Base-by-base conservation (phyloP, 2,888 invertebrate genomes). In the Cerastis rubricosa region DNA sequence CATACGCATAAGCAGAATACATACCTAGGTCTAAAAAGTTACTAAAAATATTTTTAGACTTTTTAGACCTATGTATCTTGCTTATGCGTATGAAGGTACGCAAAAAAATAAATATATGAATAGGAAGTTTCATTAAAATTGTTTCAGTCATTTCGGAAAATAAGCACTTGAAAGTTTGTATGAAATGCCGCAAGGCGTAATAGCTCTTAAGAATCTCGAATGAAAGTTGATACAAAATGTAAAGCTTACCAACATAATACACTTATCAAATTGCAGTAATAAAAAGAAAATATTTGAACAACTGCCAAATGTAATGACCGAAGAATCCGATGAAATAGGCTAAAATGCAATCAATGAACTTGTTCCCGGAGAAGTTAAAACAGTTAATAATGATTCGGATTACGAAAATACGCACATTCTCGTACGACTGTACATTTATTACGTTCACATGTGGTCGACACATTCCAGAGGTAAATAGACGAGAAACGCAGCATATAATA, bases 381-480 rank as follows among this genome's bases (percentile, higher is more conserved):
- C 14, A 11, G 54, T 47, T 43, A 81, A 61, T 64, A 63, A 71
- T 69, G 22, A 71, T 61, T 83, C 43, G 7, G 19, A 43, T 70
- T 71, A 78, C 71, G 51, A 66, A 29, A 78, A 59, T 70, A 74
- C 63, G 47, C 25, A 74, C 65, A 64, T 71, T 85, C 57, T 71
- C 43, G n/a, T n/a, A n/a, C 35, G 51, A 63, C 64, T n/a, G 59
- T 61, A 68, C 29, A 71, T 61, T 51, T 61, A 68, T 66, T 59
- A 9, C 54, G 47, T 14, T 66, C 40, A 69, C 74, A 85, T 71
- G 83, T 78, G 59, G 25, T 66, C 19, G n/a, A 35, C 49, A 71
- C 29, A 78, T 78, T 83, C 68, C 70, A 1, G 43, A 49, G 61
- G 45, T 78, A 43, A 71, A 69, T 69, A 61, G 11, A 68, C 19